These are phyloP conservation scores for Calephelis virginiensis DNA, from an alignment of 1,140 invertebrate genomes.

Conservation along the genomic window DNA sequence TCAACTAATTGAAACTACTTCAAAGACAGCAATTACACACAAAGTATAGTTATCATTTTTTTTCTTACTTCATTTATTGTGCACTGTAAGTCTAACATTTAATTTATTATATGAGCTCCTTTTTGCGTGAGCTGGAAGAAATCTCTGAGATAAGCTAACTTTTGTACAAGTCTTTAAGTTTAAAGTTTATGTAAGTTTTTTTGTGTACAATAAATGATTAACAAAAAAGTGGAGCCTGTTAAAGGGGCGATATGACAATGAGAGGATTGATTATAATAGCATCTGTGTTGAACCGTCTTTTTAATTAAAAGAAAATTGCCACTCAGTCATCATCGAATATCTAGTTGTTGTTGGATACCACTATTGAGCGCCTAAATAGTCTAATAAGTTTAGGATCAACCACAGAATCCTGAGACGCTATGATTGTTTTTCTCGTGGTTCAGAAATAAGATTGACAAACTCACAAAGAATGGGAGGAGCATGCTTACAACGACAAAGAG, in stretches of 20 bases:
- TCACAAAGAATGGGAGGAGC: constrained; percentile 46
- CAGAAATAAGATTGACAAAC: constrained; percentile 42
- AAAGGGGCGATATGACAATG: constrained; percentile 53
- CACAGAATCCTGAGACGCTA: constrained; percentile 41
- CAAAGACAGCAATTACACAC: constrained; percentile 43
- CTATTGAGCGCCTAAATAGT: constrained; percentile 40
- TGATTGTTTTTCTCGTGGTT: constrained; percentile 40
- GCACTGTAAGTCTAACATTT: too few species aligned
- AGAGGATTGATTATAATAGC: constrained; percentile 46
- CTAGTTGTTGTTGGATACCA: constrained; percentile 40
- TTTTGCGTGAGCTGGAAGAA: too few species aligned
- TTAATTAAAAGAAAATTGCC: constrained; percentile 32
- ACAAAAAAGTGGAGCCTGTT: constrained; percentile 46
- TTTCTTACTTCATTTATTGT: too few species aligned
- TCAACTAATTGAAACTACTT: too few species aligned
- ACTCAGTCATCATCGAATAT: constrained; percentile 36
- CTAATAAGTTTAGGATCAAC: constrained; percentile 37
- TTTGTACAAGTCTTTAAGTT: too few species aligned
- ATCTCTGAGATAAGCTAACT: too few species aligned
- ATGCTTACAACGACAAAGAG: too few species aligned
- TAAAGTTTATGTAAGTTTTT: too few species aligned
- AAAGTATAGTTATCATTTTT: background rate
- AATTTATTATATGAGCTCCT: too few species aligned
- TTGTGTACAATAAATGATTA: too few species aligned
- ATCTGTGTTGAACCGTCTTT: constrained; percentile 47